These are phyloP conservation scores for Manis crassicaudata DNA, from an alignment of 2,797 vertebrate genomes.

Conservation along the genomic window DNA sequence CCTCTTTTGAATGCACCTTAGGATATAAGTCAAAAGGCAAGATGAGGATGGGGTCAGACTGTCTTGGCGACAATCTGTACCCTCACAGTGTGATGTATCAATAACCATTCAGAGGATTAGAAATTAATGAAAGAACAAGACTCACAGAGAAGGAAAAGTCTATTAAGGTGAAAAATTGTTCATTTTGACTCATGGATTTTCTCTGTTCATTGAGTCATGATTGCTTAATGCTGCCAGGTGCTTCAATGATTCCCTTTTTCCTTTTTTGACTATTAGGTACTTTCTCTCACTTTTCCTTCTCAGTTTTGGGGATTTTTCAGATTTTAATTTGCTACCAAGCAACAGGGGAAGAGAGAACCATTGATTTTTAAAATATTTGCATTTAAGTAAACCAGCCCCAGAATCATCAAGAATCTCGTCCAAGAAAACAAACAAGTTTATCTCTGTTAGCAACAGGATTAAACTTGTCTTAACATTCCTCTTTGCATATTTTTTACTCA, in stretches of 20 bases:
- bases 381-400: conserved; percentile 36
- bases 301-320: conserved; percentile 50
- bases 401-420: neutral
- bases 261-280: conserved; percentile 60
- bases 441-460: neutral
- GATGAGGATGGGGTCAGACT: neutral
- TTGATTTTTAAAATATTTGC: conserved; percentile 30
- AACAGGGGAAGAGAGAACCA: neutral
- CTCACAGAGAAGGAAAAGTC: neutral
- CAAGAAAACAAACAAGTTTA: neutral
- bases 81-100: neutral
- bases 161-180: neutral
- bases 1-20: neutral
- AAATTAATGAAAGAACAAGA: neutral
- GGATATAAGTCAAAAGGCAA: neutral
- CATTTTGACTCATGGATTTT: conserved; percentile 41
- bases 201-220: conserved; percentile 49
- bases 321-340: conserved; percentile 41
- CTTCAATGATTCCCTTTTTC: conserved; percentile 41
- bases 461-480: neutral
- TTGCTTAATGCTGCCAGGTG: neutral
- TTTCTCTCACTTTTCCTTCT: conserved; percentile 66
- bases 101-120: neutral
- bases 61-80: neutral
- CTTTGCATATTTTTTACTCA: neutral